These are phyloP conservation scores for Forbesichthys papilliferus DNA, from an alignment of 2,113 vertebrate genomes.

Conservation along the genomic window DNA sequence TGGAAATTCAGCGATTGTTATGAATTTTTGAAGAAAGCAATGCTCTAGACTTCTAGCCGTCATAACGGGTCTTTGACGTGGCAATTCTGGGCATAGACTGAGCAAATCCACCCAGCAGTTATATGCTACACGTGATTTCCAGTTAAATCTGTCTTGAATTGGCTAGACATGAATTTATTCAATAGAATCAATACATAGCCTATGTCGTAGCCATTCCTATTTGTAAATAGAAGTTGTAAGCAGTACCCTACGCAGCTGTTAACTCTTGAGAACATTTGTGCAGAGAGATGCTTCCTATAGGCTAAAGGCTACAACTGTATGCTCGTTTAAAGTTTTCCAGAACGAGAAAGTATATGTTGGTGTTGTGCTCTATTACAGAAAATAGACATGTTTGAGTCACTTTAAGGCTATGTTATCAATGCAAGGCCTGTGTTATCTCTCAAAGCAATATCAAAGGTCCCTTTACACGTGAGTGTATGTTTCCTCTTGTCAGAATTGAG, in stretches of 20 bases:
- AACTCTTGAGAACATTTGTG: too few relatives aligned
- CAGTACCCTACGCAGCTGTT: conserved; percentile 3
- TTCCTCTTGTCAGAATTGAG: neutral
- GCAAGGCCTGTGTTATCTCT: conserved; percentile 50
- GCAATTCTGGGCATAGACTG: conserved; percentile 54
- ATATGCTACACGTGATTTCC: neutral
- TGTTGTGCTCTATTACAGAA: neutral
- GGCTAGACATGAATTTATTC: neutral
- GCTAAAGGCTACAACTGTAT: too few relatives aligned
- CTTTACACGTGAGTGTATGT: conserved; percentile 38
- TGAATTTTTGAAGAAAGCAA: neutral
- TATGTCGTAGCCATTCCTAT: neutral
- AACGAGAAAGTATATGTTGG: too few relatives aligned
- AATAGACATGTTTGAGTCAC: neutral
- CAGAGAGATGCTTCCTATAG: too few relatives aligned
- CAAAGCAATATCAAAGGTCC: conserved; percentile 64
- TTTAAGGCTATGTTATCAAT: conserved; percentile 21
- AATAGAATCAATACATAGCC: neutral
- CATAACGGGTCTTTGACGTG: conserved; percentile 77
- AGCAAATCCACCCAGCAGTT: neutral
- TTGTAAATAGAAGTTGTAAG: too few relatives aligned
- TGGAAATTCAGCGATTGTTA: neutral
- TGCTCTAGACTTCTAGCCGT: conserved; percentile 29
- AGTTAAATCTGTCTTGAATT: neutral
- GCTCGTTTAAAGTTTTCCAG: too few relatives aligned